Evolutionary conservation across 2,888 invertebrate genomes (phyloP).

Genomic region (Stegana nigrithorax): DNA sequence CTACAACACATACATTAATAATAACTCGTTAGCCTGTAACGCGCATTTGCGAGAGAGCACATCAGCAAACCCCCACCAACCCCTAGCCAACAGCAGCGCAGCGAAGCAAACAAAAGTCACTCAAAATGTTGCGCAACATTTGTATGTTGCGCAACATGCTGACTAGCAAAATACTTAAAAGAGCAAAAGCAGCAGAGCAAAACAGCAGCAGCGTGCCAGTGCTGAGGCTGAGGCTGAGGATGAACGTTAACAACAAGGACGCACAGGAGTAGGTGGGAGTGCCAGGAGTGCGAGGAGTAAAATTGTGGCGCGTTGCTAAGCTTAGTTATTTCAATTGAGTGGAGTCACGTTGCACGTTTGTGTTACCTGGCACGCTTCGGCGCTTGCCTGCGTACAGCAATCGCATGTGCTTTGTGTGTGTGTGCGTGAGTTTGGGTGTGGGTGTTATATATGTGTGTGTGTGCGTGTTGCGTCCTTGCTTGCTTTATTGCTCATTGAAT

Average conservation of each 20-base stretch:
- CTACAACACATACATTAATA: neutral
- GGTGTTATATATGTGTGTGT: neutral
- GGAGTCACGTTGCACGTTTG: conserved; percentile 7
- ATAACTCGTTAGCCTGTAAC: neutral
- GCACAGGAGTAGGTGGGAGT: conserved; percentile 31
- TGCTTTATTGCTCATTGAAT: too few species aligned
- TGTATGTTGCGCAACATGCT: too few species aligned
- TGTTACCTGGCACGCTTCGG: conserved; percentile 16
- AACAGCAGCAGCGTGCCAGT: neutral
- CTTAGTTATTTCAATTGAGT: too few species aligned
- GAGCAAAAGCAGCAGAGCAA: conserved; percentile 32
- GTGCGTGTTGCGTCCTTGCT: too few species aligned
- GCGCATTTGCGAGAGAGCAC: neutral
- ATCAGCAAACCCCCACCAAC: too few species aligned
- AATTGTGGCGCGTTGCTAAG: too few species aligned
- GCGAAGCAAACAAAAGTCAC: conserved; percentile 29
- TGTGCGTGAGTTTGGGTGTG: neutral
- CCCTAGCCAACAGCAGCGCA: too few species aligned
- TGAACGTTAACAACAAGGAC: too few species aligned
- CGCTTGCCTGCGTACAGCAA: neutral
- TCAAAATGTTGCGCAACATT: conserved; percentile 45
- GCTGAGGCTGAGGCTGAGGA: too few species aligned
- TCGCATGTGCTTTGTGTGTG: neutral
- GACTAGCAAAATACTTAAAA: conserved; percentile 41
- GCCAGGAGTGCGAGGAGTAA: too few species aligned